phyloP scores from a whole-genome alignment of 1,140 invertebrate genomes.

The Aphidius ervi region DNA sequence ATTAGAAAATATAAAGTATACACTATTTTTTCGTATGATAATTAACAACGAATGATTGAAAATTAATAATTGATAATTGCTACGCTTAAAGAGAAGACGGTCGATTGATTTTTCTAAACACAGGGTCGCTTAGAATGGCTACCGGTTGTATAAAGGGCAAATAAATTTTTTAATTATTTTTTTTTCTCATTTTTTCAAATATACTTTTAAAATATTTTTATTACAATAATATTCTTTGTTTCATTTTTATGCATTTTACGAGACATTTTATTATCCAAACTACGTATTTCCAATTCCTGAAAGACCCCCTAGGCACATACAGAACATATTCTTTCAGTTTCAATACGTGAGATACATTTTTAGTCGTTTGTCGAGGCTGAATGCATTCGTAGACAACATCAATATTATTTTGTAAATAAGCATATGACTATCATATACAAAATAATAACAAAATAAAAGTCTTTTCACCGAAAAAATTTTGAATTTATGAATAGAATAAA shows the following conservation, averaged over 20 bases:
- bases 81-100: too few species aligned
- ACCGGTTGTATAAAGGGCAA: slow-evolving; percentile 19
- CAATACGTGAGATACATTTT: slow-evolving; percentile 14
- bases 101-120: too few species aligned
- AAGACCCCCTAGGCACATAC: slow-evolving; percentile 28
- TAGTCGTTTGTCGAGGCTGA: not conserved
- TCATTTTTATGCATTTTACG: slow-evolving; percentile 44
- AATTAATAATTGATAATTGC: too few species aligned
- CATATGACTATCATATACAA: too few species aligned
- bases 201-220: slow-evolving; percentile 10
- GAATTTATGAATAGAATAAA: too few species aligned
- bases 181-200: too few species aligned
- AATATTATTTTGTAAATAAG: not conserved
- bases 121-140: too few species aligned
- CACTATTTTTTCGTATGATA: too few species aligned
- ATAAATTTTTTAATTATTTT: slow-evolving; percentile 16
- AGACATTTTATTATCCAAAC: slow-evolving; percentile 43
- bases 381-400: not conserved
- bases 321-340: not conserved
- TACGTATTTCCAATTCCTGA: slow-evolving; percentile 49
- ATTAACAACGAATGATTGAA: too few species aligned
- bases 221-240: slow-evolving; percentile 24
- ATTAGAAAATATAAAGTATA: too few species aligned
- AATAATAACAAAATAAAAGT: too few species aligned
- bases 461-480: too few species aligned